Evolutionary conservation across 2,888 invertebrate species (phyloP), one percentile per base, ranked within the genome.

Genomic region (Spisula subtruncata): DNA sequence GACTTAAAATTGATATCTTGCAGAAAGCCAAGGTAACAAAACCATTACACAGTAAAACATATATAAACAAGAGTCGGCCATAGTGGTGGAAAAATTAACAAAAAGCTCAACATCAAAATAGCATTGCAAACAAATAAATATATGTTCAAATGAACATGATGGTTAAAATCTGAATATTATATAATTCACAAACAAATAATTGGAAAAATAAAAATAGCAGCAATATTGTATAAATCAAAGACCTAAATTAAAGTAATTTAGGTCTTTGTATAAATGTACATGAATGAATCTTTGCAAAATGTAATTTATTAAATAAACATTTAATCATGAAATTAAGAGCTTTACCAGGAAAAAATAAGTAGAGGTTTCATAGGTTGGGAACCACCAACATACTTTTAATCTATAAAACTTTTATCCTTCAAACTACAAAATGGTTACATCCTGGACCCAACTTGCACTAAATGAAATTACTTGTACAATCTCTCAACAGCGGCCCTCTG

Each of bases 151-250:
- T 35, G 32, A 75, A 32, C 16, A 18, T 75, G 75, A 75, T 35
- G 75, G 75, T 75, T 75, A 75, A 51, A 75, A 75, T 32, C 75
- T 32, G 75, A 75, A 75, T 75, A 75, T 60, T 60, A 60, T 75
- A 75, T 75, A 75, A 29, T 35, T 75, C 75, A 75, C 75, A 75
- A 71, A 75, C 75, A 75, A 75, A 75, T 35, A 75, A 66, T 66
- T 66, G 14, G 35, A 32, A 75, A n/a, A 32, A 75, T 75, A 35
- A 75, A 71, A 75, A 75, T 14, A 32, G 35, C n/a, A 75, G 35
- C 75, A 75, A 32, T 12, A 32, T 25, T 35, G 35, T 66, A 75
- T n/a, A n/a, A n/a, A n/a, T n/a, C n/a, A n/a, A n/a, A n/a, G n/a
- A n/a, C n/a, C n/a, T n/a, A n/a, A n/a, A n/a, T n/a, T n/a, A n/a